Percentiles rank a stretch among this genome's conserved stretches.
Evolutionary conservation across 2,113 vertebrate genomes (phyloP).

Genomic region (Ophthalmolycus amberensis): DNA sequence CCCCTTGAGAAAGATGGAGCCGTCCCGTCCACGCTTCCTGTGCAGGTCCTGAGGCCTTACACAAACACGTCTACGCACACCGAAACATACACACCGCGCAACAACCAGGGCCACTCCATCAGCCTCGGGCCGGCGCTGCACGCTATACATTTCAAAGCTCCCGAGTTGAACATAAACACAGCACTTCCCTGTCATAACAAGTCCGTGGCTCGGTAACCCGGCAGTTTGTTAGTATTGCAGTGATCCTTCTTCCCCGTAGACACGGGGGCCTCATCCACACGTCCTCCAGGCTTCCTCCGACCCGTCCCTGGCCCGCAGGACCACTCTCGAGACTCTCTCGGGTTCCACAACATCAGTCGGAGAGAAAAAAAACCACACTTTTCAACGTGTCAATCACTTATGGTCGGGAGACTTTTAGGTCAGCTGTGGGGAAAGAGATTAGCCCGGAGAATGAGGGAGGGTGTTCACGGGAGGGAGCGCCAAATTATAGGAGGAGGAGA

Average conservation of each 20-base stretch:
- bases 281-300: conserved; percentile 69
- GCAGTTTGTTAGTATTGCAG: conserved; percentile 75
- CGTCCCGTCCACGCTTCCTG: conserved; percentile 18
- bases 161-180: conserved; percentile 77
- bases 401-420: conserved; percentile 26
- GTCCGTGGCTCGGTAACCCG: conserved; percentile 64
- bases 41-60: conserved; percentile 9
- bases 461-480: conserved; percentile 13
- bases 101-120: conserved; percentile 54
- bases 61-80: conserved; percentile 34
- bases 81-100: conserved; percentile 37
- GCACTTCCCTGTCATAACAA: conserved; percentile 81
- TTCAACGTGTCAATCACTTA: conserved; percentile 45
- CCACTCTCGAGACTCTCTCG: conserved; percentile 33
- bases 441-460: conserved; percentile 27
- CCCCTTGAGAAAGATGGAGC: conserved; percentile 17
- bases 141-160: conserved; percentile 81
- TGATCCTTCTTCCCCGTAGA: conserved; percentile 72
- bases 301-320: conserved; percentile 36
- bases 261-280: conserved; percentile 57
- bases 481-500: conserved; percentile 21
- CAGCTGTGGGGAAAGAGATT: conserved; percentile 57
- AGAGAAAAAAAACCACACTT: conserved; percentile 49
- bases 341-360: conserved; percentile 62
- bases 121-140: conserved; percentile 60